Evolutionary conservation across 2,113 vertebrate species (phyloP).

Genomic region (Phyllopteryx taeniolatus): DNA sequence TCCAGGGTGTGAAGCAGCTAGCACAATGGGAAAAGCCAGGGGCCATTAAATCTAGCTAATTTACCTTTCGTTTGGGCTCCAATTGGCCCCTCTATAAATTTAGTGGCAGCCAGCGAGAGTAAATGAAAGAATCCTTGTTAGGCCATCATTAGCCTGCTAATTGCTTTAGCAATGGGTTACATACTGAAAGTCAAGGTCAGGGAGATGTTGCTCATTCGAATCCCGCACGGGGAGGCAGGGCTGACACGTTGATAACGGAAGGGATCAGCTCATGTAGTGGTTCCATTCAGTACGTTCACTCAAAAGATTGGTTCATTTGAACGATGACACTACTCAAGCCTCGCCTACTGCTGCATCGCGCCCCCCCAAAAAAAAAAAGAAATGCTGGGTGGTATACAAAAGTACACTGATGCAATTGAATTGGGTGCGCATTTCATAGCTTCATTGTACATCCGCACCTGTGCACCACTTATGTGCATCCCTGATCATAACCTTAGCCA

Average conservation of each 20-base stretch:
- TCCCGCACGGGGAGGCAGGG: conserved; percentile 59
- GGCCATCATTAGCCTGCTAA: conserved; percentile 76
- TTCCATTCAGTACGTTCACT: too few species aligned
- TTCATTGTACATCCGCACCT: too few species aligned
- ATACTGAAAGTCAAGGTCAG: conserved; percentile 77
- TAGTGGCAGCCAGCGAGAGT: conserved; percentile 70
- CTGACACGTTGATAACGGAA: conserved; percentile 21
- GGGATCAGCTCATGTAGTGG: too few species aligned
- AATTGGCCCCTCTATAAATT: conserved; percentile 76
- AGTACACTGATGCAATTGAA: too few species aligned
- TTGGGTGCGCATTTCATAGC: too few species aligned
- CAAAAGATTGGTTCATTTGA: too few species aligned
- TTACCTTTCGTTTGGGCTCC: conserved; percentile 77
- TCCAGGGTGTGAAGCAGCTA: conserved; percentile 54
- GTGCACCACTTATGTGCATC: too few species aligned
- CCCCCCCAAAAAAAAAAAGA: too few species aligned
- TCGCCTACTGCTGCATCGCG: too few species aligned
- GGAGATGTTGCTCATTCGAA: conserved; percentile 67
- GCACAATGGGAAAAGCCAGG: conserved; percentile 73
- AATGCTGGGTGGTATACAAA: too few species aligned
- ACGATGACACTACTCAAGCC: too few species aligned
- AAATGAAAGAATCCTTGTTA: conserved; percentile 79
- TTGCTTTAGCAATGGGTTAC: conserved; percentile 75
- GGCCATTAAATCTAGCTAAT: conserved; percentile 78
- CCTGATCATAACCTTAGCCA: too few species aligned